Evolutionary conservation across 2,797 vertebrate species (phyloP), one percentile per base, ranked within the genome.

Genomic region (Smutsia gigantea): DNA sequence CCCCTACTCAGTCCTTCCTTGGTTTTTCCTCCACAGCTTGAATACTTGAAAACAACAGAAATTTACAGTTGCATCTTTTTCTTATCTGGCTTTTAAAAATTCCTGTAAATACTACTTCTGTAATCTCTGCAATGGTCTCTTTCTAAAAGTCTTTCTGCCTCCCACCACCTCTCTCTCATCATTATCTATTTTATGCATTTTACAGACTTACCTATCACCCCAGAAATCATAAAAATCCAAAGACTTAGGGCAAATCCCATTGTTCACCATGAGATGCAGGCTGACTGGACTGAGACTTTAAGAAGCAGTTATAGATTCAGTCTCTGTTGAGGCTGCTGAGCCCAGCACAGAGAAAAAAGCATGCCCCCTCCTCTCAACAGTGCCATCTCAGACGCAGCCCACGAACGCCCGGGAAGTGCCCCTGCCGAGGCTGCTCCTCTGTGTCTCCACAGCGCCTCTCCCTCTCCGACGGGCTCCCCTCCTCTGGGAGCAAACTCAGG

Each of bases 51-150:
- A 66, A 66, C n/a, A 29, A 37, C 66, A 53, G n/a, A 49, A 82
- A 88, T 34, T 69, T 31, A 66, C 31, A 69, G 42, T 12, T 63
- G 2, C 18, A 51, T 63, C 90, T 85, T 86, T 72, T 88, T 77
- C 23, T 53, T 53, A 77, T 12, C 49, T 34, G 74, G 19, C 34
- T 21, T 77, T 53, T 77, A 53, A 77, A 77, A 87, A 68, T 68
- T 74, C 29, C 11, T 49, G 17, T 12, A 57, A 25, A 39, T 13
- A 39, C 21, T 11, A 27, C 5, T 63, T 87, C 59, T 74, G 37
- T 55, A 49, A 17, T 23, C 39, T 78, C 71, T 90, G 42, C 19
- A 4, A 1, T 27, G 10, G 11, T 39, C 39, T 86, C n/a, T 84
- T 18, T 7, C 46, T 12, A 46, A 46, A 11, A 46, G 46, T 46